phyloP scores from a whole-genome alignment of 1,140 invertebrate genomes.

The Neodiprion fabricii region DNA sequence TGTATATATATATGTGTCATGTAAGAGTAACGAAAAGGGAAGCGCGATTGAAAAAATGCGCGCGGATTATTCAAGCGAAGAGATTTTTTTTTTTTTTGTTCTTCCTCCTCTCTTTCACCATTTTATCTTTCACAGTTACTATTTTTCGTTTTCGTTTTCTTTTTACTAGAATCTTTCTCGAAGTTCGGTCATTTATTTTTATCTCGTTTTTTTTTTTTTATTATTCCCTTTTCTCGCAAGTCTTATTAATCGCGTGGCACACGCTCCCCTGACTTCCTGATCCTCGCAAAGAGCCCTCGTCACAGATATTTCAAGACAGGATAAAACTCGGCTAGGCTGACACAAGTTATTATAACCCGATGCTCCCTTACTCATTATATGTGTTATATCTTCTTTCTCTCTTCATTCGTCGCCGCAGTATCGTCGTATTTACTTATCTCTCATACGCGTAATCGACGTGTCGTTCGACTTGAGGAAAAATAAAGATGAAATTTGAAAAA shows the following conservation, averaged over 20 bases:
- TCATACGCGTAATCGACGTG: too few relatives aligned
- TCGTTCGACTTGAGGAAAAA: too few relatives aligned
- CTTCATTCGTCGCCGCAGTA: conserved; percentile 16
- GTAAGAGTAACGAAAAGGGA: conserved; percentile 35
- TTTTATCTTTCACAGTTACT: conserved; percentile 13
- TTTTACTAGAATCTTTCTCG: too few relatives aligned
- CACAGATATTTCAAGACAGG: neutral
- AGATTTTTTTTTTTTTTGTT: too few relatives aligned
- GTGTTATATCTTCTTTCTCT: conserved; percentile 23
- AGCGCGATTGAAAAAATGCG: conserved; percentile 35
- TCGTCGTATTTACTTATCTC: too few relatives aligned
- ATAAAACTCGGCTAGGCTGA: neutral
- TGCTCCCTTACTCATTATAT: conserved; percentile 16
- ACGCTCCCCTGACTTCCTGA: neutral
- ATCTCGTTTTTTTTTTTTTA: neutral
- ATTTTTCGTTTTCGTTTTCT: conserved; percentile 18
- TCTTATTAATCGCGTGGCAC: neutral
- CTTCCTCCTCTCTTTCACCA: conserved; percentile 17
- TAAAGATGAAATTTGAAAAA: too few relatives aligned
- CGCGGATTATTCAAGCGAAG: conserved; percentile 36
- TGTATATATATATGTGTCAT: conserved; percentile 15
- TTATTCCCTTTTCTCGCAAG: neutral
- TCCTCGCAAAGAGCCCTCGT: neutral
- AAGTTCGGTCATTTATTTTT: too few relatives aligned
- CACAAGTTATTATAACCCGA: too few relatives aligned